Conservation (phyloP, 2,888 invertebrate species). For the Trachelus troglodyta region DNA sequence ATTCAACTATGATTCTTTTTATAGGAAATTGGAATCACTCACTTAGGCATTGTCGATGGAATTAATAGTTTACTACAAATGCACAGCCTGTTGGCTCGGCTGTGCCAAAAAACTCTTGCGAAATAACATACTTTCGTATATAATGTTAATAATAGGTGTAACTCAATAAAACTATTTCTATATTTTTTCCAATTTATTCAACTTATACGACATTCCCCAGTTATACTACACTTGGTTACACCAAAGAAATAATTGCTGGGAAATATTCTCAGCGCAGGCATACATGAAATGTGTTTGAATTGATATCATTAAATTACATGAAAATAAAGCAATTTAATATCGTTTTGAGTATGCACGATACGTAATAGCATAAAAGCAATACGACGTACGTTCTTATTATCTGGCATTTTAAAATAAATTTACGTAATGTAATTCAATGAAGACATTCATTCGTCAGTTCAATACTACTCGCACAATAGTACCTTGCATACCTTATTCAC, state of each 20-base stretch:
- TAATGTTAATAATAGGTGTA: background rate
- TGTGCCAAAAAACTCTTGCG: conserved; percentile 72
- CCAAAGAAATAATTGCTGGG: background rate
- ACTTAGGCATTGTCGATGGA: conserved; percentile 92
- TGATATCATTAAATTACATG: background rate
- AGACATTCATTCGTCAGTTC: background rate
- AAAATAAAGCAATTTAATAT: background rate
- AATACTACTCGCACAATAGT: background rate
- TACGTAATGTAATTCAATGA: background rate
- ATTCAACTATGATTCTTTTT: conserved; percentile 36
- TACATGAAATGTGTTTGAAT: background rate
- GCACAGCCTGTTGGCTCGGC: conserved; percentile 86
- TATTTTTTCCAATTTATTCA: conserved; percentile 29
- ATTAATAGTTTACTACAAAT: conserved; percentile 89
- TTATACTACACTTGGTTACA: background rate
- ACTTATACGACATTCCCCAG: background rate
- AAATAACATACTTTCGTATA: background rate
- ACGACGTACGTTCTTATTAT: background rate
- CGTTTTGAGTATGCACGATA: background rate
- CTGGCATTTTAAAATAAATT: background rate
- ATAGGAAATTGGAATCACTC: conserved; percentile 90
- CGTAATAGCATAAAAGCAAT: background rate
- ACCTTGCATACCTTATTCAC: background rate
- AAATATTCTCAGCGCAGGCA: background rate
- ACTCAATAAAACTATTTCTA: conserved; percentile 40